Evolutionary conservation across 2,797 vertebrate genomes (phyloP).

Genomic region (Natrix natrix): DNA sequence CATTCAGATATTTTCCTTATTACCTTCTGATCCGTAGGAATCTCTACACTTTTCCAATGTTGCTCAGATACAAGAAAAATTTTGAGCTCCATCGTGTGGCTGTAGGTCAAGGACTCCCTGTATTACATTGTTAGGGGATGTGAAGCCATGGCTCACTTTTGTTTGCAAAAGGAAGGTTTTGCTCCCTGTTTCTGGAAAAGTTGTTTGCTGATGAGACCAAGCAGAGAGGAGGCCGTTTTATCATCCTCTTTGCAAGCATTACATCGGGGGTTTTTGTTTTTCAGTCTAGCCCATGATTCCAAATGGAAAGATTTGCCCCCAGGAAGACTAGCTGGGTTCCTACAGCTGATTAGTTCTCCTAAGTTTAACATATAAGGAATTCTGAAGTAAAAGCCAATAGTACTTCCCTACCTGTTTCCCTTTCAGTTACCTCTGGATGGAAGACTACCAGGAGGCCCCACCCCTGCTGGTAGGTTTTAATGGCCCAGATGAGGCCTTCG

Average conservation of each 20-base stretch:
- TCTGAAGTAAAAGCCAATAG: not conserved
- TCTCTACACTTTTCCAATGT: no score
- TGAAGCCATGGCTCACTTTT: not conserved
- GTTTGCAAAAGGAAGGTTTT: not conserved
- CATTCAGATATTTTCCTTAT: no score
- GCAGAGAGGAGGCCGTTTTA: not conserved
- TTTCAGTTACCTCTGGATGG: constrained; percentile 20
- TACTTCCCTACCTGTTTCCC: not conserved
- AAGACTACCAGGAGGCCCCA: not conserved
- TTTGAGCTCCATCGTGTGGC: no score
- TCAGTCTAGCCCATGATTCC: not conserved
- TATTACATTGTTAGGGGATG: not conserved
- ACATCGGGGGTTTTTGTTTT: not conserved
- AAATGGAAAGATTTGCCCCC: not conserved
- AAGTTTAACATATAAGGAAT: not conserved
- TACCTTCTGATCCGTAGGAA: no score
- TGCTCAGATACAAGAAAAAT: no score
- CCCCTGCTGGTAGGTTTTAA: constrained; percentile 13
- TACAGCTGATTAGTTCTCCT: not conserved
- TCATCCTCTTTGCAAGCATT: not conserved
- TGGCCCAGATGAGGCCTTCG: not conserved
- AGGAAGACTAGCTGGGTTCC: no score
- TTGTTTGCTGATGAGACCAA: not conserved
- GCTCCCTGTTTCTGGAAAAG: not conserved
- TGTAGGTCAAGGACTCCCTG: no score